Percentiles rank a stretch among this genome's conserved stretches.
Evolutionary conservation across 1,140 invertebrate species (phyloP).

Genomic region (Sitophilus oryzae): DNA sequence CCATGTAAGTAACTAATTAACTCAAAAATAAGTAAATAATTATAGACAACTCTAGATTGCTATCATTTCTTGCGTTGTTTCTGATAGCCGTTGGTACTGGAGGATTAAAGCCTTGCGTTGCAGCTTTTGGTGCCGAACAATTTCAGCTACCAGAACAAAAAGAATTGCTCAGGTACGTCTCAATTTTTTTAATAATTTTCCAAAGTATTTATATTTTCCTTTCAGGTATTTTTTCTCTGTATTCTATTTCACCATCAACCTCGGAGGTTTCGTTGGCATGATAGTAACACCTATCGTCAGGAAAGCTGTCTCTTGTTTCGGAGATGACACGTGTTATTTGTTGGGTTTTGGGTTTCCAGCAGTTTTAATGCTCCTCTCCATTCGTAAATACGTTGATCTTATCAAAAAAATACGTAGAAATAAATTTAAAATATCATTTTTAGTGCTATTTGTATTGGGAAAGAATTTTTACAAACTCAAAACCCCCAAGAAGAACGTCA

Average conservation of each 20-base stretch:
- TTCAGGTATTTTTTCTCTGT: constrained; percentile 61
- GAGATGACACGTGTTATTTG: constrained; percentile 67
- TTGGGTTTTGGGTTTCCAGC: constrained; percentile 74
- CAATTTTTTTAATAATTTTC: background rate
- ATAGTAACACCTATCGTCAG: constrained; percentile 67
- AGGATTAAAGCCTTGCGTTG: constrained; percentile 74
- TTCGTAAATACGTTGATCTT: constrained; percentile 47
- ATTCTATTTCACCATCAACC: constrained; percentile 77
- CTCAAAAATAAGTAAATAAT: background rate
- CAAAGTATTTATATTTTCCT: too few species aligned
- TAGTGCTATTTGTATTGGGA: constrained; percentile 65
- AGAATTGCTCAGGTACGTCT: constrained; percentile 48
- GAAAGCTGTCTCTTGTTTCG: constrained; percentile 64
- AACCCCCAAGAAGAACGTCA: constrained; percentile 62
- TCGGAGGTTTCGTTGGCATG: constrained; percentile 69
- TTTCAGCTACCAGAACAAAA: constrained; percentile 58
- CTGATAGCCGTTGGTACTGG: constrained; percentile 90
- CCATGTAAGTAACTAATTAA: constrained; percentile 51
- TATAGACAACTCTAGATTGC: constrained; percentile 52
- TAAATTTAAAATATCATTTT: too few species aligned
- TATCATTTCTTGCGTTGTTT: constrained; percentile 63
- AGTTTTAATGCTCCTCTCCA: constrained; percentile 57
- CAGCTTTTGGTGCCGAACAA: constrained; percentile 74
- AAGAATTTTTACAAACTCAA: constrained; percentile 62
- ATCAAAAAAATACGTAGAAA: too few species aligned